Evolutionary conservation across 2,113 vertebrate genomes (phyloP).

Genomic region (Megaptera novaeangliae): DNA sequence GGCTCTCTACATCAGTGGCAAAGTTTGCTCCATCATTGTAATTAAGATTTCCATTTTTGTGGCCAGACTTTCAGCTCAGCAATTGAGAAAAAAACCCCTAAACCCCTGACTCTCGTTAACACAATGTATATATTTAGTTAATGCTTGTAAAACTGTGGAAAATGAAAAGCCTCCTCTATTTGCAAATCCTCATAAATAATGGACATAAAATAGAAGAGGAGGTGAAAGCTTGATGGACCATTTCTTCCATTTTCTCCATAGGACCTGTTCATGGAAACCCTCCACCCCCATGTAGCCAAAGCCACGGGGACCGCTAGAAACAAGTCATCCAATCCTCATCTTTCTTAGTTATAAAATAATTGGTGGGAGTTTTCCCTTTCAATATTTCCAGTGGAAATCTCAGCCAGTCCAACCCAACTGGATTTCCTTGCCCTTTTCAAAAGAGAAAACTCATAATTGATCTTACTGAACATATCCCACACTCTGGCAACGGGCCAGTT

Average conservation of each 20-base stretch:
- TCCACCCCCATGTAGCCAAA: slow-evolving; percentile 15
- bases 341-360: slow-evolving; percentile 29
- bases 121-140: slow-evolving; percentile 44
- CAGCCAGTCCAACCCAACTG: slow-evolving; percentile 6
- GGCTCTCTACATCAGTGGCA: background rate
- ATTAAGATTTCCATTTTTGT: slow-evolving; percentile 46
- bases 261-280: slow-evolving; percentile 38
- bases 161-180: background rate
- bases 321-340: background rate
- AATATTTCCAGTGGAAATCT: slow-evolving; percentile 23
- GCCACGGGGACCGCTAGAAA: slow-evolving; percentile 31
- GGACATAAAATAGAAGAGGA: slow-evolving; percentile 31
- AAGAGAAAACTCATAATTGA: slow-evolving; percentile 26
- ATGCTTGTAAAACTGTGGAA: slow-evolving; percentile 30
- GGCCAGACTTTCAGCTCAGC: slow-evolving; percentile 3
- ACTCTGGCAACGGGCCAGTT: slow-evolving; percentile 2
- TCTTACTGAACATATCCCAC: background rate
- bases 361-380: background rate
- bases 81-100: background rate
- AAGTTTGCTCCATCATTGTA: background rate
- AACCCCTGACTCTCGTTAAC: background rate
- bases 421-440: slow-evolving; percentile 30
- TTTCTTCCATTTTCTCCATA: slow-evolving; percentile 17
- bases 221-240: background rate
- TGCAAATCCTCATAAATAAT: slow-evolving; percentile 44